Conservation (phyloP, 2,113 vertebrate genomes). For the Lepidothrix coronata region DNA sequence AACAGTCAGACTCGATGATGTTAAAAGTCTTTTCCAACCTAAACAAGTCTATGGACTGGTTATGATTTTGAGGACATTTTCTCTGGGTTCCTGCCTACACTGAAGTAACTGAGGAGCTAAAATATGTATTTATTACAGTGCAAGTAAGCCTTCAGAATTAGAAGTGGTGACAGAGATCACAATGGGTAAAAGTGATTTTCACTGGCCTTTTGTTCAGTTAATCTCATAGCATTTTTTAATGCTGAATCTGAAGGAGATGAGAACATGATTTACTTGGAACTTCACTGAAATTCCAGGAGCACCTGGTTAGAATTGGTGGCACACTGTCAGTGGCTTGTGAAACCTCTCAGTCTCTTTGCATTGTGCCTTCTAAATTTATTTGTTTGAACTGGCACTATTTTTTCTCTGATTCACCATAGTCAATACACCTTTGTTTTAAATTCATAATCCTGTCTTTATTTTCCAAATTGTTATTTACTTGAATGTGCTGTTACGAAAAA, state of each 20-base stretch:
- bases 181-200: background rate
- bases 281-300: background rate
- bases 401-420: background rate
- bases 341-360: background rate
- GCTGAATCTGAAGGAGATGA: background rate
- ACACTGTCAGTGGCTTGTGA: background rate
- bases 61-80: background rate
- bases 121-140: background rate
- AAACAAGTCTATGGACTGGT: background rate
- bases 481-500: background rate
- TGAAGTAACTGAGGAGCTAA: background rate
- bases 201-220: background rate
- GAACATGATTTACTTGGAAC: background rate
- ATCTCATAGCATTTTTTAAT: background rate
- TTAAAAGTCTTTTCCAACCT: background rate
- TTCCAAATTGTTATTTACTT: background rate
- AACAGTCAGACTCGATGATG: background rate
- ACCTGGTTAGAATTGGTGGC: background rate
- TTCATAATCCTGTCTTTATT: background rate
- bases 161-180: background rate
- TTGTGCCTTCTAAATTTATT: background rate
- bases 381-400: background rate
- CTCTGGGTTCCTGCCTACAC: background rate
- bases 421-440: background rate
- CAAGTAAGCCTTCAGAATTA: background rate